Evolutionary conservation across 2,888 invertebrate species (phyloP), one percentile per base, ranked within the genome.

Genomic region (Himalopsyche kuldschensis): DNA sequence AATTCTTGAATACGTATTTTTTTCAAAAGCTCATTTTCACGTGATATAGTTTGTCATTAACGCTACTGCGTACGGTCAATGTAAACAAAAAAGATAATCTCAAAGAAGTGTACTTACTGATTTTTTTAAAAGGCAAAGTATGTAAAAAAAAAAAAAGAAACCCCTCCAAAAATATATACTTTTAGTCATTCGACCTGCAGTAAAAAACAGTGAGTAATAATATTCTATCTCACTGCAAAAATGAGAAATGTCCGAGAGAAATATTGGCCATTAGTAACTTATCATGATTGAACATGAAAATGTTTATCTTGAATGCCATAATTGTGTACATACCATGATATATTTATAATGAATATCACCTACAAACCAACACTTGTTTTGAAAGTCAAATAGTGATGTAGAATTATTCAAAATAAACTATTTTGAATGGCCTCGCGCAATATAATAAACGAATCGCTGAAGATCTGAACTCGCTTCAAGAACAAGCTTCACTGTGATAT

Each of bases 401-500:
- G 15, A 5, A 41, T 6, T 55, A 55, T 24, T 24, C 55, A 55
- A 55, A 55, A 55, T 55, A 10, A n/a, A 55, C 24, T 24, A 55
- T 55, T 55, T 55, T n/a, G 10, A 48, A 55, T 55, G 55, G 20
- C 6, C 24, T 24, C 20, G 20, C n/a, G n/a, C n/a, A 24, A 55
- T 55, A 55, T 20, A 24, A 55, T 55, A 24, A 27, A 69, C 76
- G 76, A 76, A 32, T 41, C 35, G n/a, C 76, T 32, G 35, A 41
- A 31, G 35, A 76, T 41, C 20, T 41, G 35, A 41, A 24, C 76
- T 76, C 76, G 35, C 35, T 32, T 31, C 76, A 30, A 32, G 81
- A 63, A 24, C 30, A 85, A 84, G 85, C 85, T 46, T 75, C 79
- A 81, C 85, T 85, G 85, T 85, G 85, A 85, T 85, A 85, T 84